Evolutionary conservation across 2,888 invertebrate species (phyloP).

Genomic region (Nomada fabriciana): DNA sequence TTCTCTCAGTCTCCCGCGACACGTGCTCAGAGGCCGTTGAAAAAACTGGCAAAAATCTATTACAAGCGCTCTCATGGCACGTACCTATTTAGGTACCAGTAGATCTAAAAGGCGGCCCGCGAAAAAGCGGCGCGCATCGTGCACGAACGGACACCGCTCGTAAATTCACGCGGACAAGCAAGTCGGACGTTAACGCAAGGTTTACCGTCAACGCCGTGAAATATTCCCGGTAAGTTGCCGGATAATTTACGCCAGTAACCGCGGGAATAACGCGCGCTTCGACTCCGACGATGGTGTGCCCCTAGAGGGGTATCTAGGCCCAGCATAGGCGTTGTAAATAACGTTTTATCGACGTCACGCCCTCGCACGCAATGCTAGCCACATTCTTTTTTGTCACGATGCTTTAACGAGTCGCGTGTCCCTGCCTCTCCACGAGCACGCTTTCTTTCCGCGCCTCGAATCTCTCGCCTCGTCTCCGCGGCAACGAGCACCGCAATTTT

Average conservation of each 20-base stretch:
- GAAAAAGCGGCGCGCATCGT: conserved; percentile 70
- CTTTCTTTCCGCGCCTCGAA: conserved; percentile 33
- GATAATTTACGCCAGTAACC: conserved; percentile 73
- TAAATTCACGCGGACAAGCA: conserved; percentile 73
- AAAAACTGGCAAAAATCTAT: conserved; percentile 54
- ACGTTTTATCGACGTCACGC: conserved; percentile 68
- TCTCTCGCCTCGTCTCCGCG: background rate
- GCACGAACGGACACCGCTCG: conserved; percentile 66
- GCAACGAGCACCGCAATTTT: conserved; percentile 2
- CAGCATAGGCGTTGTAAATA: conserved; percentile 61
- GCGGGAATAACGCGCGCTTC: conserved; percentile 67
- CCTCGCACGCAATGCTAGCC: conserved; percentile 55
- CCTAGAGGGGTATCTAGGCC: conserved; percentile 48
- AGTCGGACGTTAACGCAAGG: conserved; percentile 75
- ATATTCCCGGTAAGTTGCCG: conserved; percentile 73
- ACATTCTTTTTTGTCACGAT: conserved; percentile 28
- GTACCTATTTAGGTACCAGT: conserved; percentile 67
- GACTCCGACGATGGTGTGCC: conserved; percentile 41
- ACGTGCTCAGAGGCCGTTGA: conserved; percentile 25
- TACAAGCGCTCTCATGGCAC: conserved; percentile 58
- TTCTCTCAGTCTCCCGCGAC: conserved; percentile 13
- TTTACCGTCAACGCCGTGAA: conserved; percentile 75
- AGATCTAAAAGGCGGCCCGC: conserved; percentile 65
- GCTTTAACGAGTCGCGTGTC: conserved; percentile 56
- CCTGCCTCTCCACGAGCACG: background rate